A percentile compares a stretch with the other conserved stretches of the same genome.
Evolutionary conservation across 2,797 vertebrate species (phyloP).

Genomic region (Sebastes miniatus): DNA sequence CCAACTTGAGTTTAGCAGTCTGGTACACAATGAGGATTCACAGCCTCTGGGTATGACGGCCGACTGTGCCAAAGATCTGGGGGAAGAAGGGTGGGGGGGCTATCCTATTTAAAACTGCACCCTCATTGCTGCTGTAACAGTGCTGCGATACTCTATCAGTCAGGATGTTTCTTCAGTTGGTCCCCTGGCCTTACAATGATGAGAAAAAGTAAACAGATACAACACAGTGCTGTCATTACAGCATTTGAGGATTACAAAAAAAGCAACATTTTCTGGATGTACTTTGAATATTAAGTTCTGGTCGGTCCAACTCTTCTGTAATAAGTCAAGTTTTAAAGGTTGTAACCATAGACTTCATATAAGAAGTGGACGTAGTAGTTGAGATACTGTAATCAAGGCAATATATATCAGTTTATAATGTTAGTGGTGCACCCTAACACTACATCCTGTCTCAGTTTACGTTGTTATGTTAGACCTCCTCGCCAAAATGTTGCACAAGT

Average conservation of each 20-base stretch:
- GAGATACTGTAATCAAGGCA: too few species aligned
- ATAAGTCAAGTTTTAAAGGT: background rate
- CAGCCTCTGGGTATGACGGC: slow-evolving; percentile 67
- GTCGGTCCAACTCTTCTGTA: background rate
- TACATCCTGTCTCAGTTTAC: too few species aligned
- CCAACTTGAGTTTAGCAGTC: slow-evolving; percentile 58
- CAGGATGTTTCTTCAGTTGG: slow-evolving; percentile 43
- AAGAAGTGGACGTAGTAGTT: background rate
- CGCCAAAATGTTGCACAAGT: too few species aligned
- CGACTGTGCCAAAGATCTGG: slow-evolving; percentile 76
- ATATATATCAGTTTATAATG: too few species aligned
- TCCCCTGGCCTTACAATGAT: slow-evolving; percentile 42
- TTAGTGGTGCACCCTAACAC: too few species aligned
- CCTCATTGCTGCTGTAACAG: slow-evolving; percentile 55
- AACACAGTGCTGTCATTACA: slow-evolving; percentile 5
- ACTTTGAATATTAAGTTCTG: background rate
- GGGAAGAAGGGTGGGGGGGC: slow-evolving; percentile 10
- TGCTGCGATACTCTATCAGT: slow-evolving; percentile 52
- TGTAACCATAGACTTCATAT: background rate
- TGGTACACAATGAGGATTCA: slow-evolving; percentile 66
- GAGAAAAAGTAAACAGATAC: slow-evolving; percentile 44
- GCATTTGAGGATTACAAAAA: background rate
- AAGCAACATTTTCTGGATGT: background rate
- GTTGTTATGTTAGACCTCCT: too few species aligned
- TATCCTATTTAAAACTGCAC: slow-evolving; percentile 79